phyloP scores from a whole-genome alignment of 2,888 invertebrate genomes.

The Muscina levida region DNA sequence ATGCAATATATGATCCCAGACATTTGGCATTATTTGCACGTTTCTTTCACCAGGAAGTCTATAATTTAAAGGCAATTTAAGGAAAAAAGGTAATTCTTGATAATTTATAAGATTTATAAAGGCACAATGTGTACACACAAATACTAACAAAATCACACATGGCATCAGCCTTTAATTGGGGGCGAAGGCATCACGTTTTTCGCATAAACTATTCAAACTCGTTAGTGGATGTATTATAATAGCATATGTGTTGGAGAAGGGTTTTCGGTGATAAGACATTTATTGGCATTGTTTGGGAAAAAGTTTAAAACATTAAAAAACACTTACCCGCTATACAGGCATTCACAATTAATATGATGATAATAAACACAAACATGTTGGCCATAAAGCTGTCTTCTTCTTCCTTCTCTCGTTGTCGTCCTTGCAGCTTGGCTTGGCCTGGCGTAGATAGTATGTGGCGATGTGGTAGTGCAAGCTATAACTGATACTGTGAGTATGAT shows the following conservation, averaged over 20 bases:
- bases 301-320: conserved; percentile 8
- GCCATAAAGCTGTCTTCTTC: conserved; percentile 45
- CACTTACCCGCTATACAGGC: conserved; percentile 80
- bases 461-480: neutral
- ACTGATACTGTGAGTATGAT: neutral
- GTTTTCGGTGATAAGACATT: no score
- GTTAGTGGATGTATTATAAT: no score
- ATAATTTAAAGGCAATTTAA: conserved; percentile 49
- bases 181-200: no score
- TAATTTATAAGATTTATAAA: conserved; percentile 33
- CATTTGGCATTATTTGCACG: neutral
- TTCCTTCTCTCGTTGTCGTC: conserved; percentile 28
- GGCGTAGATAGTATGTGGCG: no score
- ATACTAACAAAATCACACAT: neutral
- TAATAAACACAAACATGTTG: conserved; percentile 77
- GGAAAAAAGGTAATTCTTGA: conserved; percentile 28
- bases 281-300: neutral
- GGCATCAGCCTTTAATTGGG: neutral
- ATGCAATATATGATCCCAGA: neutral
- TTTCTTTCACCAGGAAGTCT: conserved; percentile 25
- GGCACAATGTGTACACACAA: neutral
- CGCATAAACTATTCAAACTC: no score
- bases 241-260: no score
- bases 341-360: conserved; percentile 78
- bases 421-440: neutral